These are phyloP conservation scores for Thalassophryne amazonica DNA, from an alignment of 2,797 vertebrate species.

Conservation along the genomic window DNA sequence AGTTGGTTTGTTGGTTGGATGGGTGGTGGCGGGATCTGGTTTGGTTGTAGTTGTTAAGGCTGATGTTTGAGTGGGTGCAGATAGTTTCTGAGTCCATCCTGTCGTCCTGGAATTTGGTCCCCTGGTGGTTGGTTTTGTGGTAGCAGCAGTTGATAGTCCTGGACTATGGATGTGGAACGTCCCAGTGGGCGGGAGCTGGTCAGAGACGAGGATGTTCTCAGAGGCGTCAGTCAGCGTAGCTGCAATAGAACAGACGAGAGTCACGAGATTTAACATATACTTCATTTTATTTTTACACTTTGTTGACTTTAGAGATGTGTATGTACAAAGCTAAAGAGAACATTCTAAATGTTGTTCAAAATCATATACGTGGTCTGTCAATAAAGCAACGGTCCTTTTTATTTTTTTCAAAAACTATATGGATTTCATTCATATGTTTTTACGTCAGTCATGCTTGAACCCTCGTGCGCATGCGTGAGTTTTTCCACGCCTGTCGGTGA, in stretches of 20 bases:
- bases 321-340: too few relatives aligned
- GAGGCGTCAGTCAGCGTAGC: conserved; percentile 4
- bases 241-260: conserved; percentile 4
- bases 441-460: too few relatives aligned
- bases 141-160: background rate
- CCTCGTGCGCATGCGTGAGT: too few relatives aligned
- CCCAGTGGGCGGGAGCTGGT: conserved; percentile 9
- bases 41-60: conserved; percentile 22
- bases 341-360: too few relatives aligned
- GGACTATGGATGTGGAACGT: conserved; percentile 4
- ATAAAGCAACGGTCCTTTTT: too few relatives aligned
- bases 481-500: too few relatives aligned
- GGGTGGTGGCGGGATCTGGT: conserved; percentile 7
- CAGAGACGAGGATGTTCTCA: conserved; percentile 30
- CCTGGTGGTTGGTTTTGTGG: background rate
- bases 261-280: too few relatives aligned
- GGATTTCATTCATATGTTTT: too few relatives aligned
- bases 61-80: conserved; percentile 14
- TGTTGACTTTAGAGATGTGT: too few relatives aligned
- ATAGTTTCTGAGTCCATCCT: conserved; percentile 3
- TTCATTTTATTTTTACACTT: too few relatives aligned
- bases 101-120: background rate
- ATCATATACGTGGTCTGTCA: too few relatives aligned
- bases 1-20: background rate
- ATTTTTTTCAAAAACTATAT: too few relatives aligned